Base-by-base conservation (phyloP, 2,888 invertebrate genomes). In the Heliothis peltigera region DNA sequence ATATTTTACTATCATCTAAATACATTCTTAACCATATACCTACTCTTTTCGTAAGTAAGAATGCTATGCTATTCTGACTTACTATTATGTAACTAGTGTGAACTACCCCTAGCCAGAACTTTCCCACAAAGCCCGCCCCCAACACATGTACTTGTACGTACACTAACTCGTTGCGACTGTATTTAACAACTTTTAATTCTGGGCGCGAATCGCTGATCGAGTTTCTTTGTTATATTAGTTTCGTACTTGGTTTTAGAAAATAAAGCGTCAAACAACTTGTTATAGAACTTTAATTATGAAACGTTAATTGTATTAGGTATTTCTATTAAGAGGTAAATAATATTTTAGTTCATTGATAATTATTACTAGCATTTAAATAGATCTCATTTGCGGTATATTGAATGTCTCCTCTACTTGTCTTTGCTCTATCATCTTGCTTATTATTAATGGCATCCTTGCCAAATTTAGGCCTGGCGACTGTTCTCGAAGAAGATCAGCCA, bases 161-260 rank as follows among this genome's bases (percentile, higher is more conserved):
- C 58, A 55, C 70, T 81, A 84, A 80, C 81, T 83, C 81, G 81
- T 75, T 66, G 73, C 73, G 84, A 81, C 83, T 82, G 70, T 56
- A 77, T 80, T 82, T 85, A 81, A 76, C 70, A 82, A 85, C 80
- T 87, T 86, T 82, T 84, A 80, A 78, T 82, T 80, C 80, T 75
- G 79, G 71, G 65, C 28, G 61, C 64, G 80, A 81, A 83, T 84
- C 79, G 66, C 64, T 74, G 85, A 85, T 83, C 73, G 76, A 80
- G 75, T 84, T 83, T 79, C 78, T 79, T 81, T 77, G 80, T 81
- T 39, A 39, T 39, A 39, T 39, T 79, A 57, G 60, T 68, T 68
- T 51, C 58, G 52, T 60, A 32, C 53, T 66, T 56, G 35, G 59
- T 62, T 77, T 57, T 52, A 35, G 58, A 60, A 58, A 15, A 53